phyloP scores from a whole-genome alignment of 2,113 vertebrate species.

The Telmatochromis sp. region DNA sequence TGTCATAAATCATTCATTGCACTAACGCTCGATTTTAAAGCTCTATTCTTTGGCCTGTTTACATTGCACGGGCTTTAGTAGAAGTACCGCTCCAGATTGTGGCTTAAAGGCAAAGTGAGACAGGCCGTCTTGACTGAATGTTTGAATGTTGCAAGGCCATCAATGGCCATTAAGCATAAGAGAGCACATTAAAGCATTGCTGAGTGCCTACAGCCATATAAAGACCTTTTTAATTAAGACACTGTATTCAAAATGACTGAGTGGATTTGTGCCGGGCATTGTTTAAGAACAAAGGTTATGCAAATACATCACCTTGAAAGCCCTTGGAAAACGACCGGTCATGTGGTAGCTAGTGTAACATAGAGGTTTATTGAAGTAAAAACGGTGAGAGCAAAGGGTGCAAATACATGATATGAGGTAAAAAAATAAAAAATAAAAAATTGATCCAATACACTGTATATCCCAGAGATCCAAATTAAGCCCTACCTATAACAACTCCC shows the following conservation, averaged over 20 bases:
- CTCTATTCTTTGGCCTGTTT: neutral
- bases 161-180: conserved; percentile 33
- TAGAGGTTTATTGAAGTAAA: neutral
- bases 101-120: neutral
- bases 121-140: conserved; percentile 17
- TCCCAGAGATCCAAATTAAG: neutral
- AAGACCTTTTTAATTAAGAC: conserved; percentile 33
- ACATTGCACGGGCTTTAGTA: neutral
- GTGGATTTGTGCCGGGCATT: neutral
- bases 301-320: conserved; percentile 5
- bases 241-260: conserved; percentile 10
- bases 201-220: conserved; percentile 26
- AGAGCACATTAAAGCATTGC: conserved; percentile 25
- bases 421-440: neutral
- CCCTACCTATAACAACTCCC: neutral
- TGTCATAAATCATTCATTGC: conserved; percentile 49
- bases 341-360: neutral
- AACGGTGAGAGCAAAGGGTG: neutral
- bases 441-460: neutral
- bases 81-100: neutral
- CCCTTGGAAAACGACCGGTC: neutral
- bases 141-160: conserved; percentile 23
- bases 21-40: conserved; percentile 2
- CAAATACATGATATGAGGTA: neutral
- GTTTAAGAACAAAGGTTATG: conserved; percentile 11